Evolutionary conservation across 2,113 vertebrate genomes (phyloP).

Genomic region (Peromyscus maniculatus): DNA sequence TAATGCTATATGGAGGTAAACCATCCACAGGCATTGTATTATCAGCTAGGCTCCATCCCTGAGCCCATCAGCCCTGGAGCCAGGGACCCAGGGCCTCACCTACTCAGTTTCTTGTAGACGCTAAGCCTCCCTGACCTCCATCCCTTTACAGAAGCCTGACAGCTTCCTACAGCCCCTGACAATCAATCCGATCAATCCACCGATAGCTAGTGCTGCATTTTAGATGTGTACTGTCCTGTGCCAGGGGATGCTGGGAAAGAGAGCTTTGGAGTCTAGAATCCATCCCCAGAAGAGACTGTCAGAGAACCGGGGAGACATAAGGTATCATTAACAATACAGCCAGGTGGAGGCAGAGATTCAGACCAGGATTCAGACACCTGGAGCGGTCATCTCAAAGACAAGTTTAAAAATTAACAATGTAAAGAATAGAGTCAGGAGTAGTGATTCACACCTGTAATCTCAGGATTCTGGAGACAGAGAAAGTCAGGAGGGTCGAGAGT

Average conservation of each 20-base stretch:
- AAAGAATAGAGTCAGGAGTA: not conserved
- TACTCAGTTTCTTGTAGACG: not conserved
- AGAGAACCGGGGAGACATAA: not conserved
- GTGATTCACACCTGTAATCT: not conserved
- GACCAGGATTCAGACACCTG: not conserved
- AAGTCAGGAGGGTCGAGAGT: not conserved
- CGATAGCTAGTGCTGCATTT: not conserved
- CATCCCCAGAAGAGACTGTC: not conserved
- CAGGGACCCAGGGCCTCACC: not conserved
- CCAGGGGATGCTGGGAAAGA: not conserved
- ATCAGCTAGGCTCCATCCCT: not conserved
- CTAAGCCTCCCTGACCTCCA: not conserved
- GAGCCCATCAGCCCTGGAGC: not conserved
- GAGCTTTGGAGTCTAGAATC: not conserved
- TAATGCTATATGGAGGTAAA: too few relatives aligned
- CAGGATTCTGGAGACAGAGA: not conserved
- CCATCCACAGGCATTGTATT: accelerated
- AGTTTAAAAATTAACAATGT: not conserved
- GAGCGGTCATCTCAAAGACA: not conserved
- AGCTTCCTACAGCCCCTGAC: not conserved
- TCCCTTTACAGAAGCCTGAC: not conserved
- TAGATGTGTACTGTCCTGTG: not conserved
- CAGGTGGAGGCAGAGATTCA: not conserved
- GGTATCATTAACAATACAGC: not conserved
- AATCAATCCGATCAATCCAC: not conserved